A percentile compares a stretch with the other conserved stretches of the same genome.
phyloP scores from a whole-genome alignment of 2,113 vertebrate species.

The Pelvicachromis taeniatus region DNA sequence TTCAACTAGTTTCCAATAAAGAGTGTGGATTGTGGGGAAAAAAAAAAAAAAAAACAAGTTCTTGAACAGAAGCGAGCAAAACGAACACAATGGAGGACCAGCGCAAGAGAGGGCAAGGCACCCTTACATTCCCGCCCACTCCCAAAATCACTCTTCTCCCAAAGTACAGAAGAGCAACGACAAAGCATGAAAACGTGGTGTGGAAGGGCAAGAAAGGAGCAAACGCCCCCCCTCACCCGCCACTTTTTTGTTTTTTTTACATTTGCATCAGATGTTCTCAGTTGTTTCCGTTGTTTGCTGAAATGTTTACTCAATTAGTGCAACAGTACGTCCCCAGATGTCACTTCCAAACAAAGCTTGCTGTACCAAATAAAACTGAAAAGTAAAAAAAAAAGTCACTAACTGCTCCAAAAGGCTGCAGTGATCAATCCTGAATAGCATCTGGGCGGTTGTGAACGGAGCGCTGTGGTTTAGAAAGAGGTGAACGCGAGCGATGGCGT shows the following conservation, averaged over 20 bases:
- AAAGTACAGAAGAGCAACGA: constrained; percentile 8
- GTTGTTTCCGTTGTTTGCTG: constrained; percentile 49
- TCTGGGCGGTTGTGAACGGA: constrained; percentile 72
- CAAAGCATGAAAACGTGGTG: background rate
- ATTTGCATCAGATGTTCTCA: constrained; percentile 64
- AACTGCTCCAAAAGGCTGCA: constrained; percentile 65
- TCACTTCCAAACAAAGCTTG: constrained; percentile 83
- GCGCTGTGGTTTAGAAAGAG: constrained; percentile 74
- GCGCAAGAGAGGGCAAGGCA: constrained; percentile 68
- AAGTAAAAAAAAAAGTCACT: constrained; percentile 22
- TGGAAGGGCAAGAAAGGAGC: background rate
- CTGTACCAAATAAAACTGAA: constrained; percentile 58
- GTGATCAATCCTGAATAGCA: constrained; percentile 56
- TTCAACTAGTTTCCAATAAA: constrained; percentile 25
- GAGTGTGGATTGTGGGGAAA: background rate
- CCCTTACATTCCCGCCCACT: constrained; percentile 39
- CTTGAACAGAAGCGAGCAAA: constrained; percentile 68
- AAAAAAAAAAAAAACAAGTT: constrained; percentile 26
- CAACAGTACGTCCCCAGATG: constrained; percentile 78
- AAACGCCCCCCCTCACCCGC: background rate
- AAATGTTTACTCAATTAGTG: constrained; percentile 42
- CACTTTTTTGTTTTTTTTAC: constrained; percentile 13
- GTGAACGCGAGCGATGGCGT: constrained; percentile 28
- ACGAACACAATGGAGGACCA: constrained; percentile 71
- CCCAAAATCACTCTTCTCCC: constrained; percentile 38